Conservation (phyloP, 2,888 invertebrate species). For the Alviniconcha strummeri region DNA sequence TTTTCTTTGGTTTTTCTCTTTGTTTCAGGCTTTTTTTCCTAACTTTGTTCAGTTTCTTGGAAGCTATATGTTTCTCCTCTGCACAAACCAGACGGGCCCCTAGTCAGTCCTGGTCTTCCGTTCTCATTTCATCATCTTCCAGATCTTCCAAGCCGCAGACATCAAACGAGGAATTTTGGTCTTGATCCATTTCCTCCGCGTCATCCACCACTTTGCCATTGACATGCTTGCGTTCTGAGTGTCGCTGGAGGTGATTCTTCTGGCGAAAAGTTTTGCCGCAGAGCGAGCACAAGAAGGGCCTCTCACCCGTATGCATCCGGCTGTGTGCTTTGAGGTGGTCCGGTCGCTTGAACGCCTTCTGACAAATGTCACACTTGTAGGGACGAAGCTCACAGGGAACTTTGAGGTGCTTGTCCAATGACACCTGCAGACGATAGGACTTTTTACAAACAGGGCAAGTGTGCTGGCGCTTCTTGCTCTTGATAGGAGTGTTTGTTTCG, state of each 20-base stretch:
- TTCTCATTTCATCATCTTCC: constrained; percentile 31
- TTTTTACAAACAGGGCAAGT: constrained; percentile 28
- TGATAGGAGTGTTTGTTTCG: not conserved
- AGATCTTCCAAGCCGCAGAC: constrained; percentile 31
- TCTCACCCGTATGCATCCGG: constrained; percentile 33
- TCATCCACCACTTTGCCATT: constrained; percentile 27
- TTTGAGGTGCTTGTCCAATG: constrained; percentile 30
- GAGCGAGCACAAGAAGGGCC: constrained; percentile 27
- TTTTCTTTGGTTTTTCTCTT: constrained; percentile 1
- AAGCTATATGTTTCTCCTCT: not conserved
- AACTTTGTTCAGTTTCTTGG: constrained; percentile 13
- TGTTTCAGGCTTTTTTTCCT: not conserved
- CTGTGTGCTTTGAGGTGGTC: constrained; percentile 32
- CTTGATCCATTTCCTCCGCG: constrained; percentile 23
- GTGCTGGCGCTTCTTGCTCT: constrained; percentile 24
- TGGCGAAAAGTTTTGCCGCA: constrained; percentile 33
- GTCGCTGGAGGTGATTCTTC: constrained; percentile 33
- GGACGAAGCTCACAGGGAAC: constrained; percentile 31
- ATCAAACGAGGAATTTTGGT: constrained; percentile 27
- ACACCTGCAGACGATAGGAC: constrained; percentile 28
- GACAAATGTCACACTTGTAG: constrained; percentile 36
- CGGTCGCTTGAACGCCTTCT: constrained; percentile 31
- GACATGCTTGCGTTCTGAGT: constrained; percentile 31
- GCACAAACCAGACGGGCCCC: constrained; percentile 36
- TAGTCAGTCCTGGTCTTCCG: constrained; percentile 34